phyloP scores from a whole-genome alignment of 2,113 vertebrate species.

The Xiphophorus couchianus region DNA sequence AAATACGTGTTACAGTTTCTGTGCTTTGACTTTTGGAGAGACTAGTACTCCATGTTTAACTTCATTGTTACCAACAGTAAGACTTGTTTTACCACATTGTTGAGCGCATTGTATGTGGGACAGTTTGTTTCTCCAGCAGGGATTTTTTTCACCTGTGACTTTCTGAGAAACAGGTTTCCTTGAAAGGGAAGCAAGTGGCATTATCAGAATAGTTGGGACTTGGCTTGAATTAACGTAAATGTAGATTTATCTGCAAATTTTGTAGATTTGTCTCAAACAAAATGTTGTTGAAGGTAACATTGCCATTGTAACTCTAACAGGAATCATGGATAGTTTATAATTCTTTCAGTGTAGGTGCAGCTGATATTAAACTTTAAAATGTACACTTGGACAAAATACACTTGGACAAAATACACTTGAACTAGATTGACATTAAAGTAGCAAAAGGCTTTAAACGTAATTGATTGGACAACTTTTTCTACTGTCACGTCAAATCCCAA shows the following conservation, averaged over 20 bases:
- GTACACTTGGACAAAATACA: too few species aligned
- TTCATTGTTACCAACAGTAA: slow-evolving; percentile 20
- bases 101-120: slow-evolving; percentile 14
- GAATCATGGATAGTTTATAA: not conserved
- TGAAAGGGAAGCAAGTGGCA: slow-evolving; percentile 10
- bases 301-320: not conserved
- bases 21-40: not conserved
- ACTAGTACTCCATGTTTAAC: slow-evolving; percentile 15
- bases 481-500: not conserved
- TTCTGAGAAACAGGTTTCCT: slow-evolving; percentile 57
- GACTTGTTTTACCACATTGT: slow-evolving; percentile 71
- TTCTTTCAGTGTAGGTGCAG: not conserved
- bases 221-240: not conserved
- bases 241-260: not conserved
- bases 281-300: not conserved
- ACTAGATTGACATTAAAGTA: not conserved
- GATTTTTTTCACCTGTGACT: slow-evolving; percentile 18
- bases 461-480: not conserved
- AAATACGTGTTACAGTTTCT: not conserved
- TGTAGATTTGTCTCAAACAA: not conserved
- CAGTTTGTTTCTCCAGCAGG: slow-evolving; percentile 29
- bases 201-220: not conserved
- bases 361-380: not conserved
- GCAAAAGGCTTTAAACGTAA: not conserved
- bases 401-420: too few species aligned